phyloP scores from a whole-genome alignment of 2,113 vertebrate species.

The Eretmochelys imbricata region DNA sequence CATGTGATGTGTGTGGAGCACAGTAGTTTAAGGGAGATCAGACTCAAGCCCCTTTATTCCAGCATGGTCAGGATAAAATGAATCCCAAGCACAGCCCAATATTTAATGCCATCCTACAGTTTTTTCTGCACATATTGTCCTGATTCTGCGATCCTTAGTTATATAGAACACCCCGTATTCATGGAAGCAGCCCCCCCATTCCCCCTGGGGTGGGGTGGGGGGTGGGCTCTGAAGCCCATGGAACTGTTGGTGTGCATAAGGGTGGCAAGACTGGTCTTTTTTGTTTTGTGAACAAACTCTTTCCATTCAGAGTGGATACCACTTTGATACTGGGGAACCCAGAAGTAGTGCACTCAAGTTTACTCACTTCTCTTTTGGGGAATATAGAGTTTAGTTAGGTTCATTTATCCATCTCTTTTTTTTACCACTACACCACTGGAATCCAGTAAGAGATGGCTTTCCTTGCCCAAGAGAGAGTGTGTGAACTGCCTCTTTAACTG shows the following conservation, averaged over 20 bases:
- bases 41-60: background rate
- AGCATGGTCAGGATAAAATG: background rate
- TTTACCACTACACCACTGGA: background rate
- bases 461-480: slow-evolving; percentile 10
- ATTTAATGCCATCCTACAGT: background rate
- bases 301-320: background rate
- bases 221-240: fast-evolving
- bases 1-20: background rate
- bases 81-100: slow-evolving; percentile 12
- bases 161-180: background rate
- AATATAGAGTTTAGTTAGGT: background rate
- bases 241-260: background rate
- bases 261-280: background rate
- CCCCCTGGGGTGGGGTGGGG: too few species aligned
- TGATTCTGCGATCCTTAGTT: background rate
- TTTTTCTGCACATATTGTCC: background rate
- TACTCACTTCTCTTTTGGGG: background rate
- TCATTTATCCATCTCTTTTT: background rate
- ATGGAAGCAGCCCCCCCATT: background rate
- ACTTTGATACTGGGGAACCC: background rate
- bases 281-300: background rate
- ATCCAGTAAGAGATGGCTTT: background rate
- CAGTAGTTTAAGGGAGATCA: background rate
- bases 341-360: background rate
- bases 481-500: slow-evolving; percentile 64